Evolutionary conservation across 2,888 invertebrate species (phyloP).

Genomic region (Aleiodes leptofemur): DNA sequence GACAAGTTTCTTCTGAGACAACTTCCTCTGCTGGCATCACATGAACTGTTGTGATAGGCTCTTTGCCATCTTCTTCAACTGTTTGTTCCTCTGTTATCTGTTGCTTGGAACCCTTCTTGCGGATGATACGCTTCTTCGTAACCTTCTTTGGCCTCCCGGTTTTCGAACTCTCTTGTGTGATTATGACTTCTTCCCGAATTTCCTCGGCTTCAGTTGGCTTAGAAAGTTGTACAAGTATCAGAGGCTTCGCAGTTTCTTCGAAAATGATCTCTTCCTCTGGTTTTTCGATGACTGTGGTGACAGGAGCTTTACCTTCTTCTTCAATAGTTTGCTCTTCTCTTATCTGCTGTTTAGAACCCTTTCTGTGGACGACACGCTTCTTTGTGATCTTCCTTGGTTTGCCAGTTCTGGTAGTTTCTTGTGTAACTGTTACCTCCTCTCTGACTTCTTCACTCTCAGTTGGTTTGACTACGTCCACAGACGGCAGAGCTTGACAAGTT

Average conservation of each 20-base stretch:
- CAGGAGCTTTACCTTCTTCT: constrained; percentile 75
- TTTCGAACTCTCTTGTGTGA: constrained; percentile 63
- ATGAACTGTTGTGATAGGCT: no score
- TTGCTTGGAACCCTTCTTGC: constrained; percentile 67
- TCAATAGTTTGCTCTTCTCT: constrained; percentile 56
- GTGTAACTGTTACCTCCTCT: constrained; percentile 59
- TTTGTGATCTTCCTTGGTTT: constrained; percentile 60
- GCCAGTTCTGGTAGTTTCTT: constrained; percentile 65
- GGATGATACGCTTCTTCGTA: constrained; percentile 61
- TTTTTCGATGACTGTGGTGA: constrained; percentile 70
- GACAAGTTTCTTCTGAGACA: no score
- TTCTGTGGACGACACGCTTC: constrained; percentile 65
- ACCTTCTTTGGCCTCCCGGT: constrained; percentile 64
- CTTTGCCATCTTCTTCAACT: no score
- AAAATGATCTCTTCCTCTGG: constrained; percentile 62
- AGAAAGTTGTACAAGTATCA: constrained; percentile 49
- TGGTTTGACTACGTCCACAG: constrained; percentile 69
- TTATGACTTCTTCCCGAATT: constrained; percentile 57
- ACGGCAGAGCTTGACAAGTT: constrained; percentile 70
- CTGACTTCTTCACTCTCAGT: constrained; percentile 61
- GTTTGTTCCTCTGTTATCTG: constrained; percentile 55
- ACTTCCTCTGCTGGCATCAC: no score
- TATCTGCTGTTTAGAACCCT: constrained; percentile 63
- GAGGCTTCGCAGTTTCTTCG: constrained; percentile 67
- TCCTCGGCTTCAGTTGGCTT: constrained; percentile 62